Evolutionary conservation across 2,113 vertebrate species (phyloP), one percentile per base, ranked within the genome.

Genomic region (Epinephelus cyanopodus): DNA sequence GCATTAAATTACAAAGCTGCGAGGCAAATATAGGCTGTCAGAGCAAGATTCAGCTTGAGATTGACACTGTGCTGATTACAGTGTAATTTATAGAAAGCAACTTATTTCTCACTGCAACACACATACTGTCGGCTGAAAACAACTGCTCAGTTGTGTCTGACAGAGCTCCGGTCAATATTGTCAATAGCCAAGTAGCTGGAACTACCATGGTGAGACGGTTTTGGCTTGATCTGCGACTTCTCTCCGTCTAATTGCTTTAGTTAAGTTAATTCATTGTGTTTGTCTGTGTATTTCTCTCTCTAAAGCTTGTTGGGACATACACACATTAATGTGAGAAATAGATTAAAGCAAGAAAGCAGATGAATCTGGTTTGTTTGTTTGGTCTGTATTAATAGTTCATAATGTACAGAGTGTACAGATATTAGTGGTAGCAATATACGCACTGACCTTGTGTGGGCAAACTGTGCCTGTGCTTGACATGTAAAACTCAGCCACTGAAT

Each of bases 101-200:
- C 60, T 63, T 70, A 70, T 77, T 73, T 77, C 74, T 76, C 79
- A 75, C 85, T 79, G 62, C 80, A 87, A 19, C 69, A 62, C 74
- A 65, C 69, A 60, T 69, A 72, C 60, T 82, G 63, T 56, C 15
- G 5, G 71, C 74, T 77, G 79, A 57, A 84, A 87, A 79, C 75
- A 85, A 62, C 72, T 64, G 42, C 67, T 72, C 61, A 52, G 33
- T 83, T 88, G 88, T 85, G 77, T 85, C 84, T 84, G 80, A 87
- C 77, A 61, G 71, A 80, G 79, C 82, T 81, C 54, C 4, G 39
- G 80, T 93, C 90, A 88, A 92, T 93, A 90, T 29, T 70, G 82
- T 90, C 89, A 82, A 92, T 91, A 87, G 68, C 47, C 66, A 84
- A 89, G 84, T 72, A 82, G 77, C 85, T 65, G 86, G 82, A 90